Conservation (phyloP, 2,888 invertebrate species). For the Neocrepidodera transversa region DNA sequence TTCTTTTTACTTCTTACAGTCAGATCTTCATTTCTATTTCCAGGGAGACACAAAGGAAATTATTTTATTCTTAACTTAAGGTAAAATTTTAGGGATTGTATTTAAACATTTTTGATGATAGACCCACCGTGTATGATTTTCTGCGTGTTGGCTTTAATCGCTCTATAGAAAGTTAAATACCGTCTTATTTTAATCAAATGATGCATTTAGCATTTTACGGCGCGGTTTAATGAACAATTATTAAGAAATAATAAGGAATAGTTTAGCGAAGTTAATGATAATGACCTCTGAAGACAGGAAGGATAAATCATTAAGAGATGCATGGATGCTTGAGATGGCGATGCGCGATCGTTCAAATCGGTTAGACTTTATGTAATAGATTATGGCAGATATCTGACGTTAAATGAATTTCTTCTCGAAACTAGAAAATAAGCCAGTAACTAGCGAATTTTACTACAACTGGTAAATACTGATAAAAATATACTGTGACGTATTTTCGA, state of each 20-base stretch:
- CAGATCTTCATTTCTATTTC: no score
- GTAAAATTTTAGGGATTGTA: no score
- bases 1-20: no score
- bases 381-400: background rate
- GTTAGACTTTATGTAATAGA: constrained; percentile 11
- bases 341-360: constrained; percentile 9
- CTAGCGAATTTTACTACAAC: no score
- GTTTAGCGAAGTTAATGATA: constrained; percentile 27
- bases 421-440: no score
- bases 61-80: no score
- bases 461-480: no score
- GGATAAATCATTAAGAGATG: constrained; percentile 24
- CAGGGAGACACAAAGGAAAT: no score
- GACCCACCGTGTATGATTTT: background rate
- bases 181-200: constrained; percentile 25
- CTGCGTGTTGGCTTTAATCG: constrained; percentile 4
- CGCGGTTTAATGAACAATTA: constrained; percentile 30
- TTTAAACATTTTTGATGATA: no score
- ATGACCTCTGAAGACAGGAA: constrained; percentile 27
- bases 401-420: no score
- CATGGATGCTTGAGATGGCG: constrained; percentile 19
- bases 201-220: constrained; percentile 18
- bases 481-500: no score
- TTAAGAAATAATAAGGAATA: constrained; percentile 30
- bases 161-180: constrained; percentile 6